Evolutionary conservation across 2,888 invertebrate genomes (phyloP).

Genomic region (Saturnia pavonia): DNA sequence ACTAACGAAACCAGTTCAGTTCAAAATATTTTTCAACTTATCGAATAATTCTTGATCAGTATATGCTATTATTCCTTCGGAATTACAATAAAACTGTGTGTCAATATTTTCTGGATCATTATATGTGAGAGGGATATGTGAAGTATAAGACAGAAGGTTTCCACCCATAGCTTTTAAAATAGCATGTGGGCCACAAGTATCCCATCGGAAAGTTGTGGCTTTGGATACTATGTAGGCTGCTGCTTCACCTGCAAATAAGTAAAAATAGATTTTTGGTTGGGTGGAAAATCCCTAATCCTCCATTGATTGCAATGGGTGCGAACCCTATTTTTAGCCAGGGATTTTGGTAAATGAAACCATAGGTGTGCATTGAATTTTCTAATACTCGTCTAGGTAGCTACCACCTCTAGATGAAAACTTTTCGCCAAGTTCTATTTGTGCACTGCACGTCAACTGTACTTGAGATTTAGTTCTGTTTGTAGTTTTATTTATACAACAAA

Average conservation of each 20-base stretch:
- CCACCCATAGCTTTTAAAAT: constrained; percentile 91
- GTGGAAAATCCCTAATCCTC: too few species aligned
- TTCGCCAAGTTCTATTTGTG: too few species aligned
- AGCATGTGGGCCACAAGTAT: constrained; percentile 95
- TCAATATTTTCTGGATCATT: constrained; percentile 52
- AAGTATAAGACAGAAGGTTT: constrained; percentile 73
- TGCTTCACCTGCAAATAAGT: constrained; percentile 57
- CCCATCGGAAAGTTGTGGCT: constrained; percentile 94
- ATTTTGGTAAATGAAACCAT: not conserved
- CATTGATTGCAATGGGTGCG: not conserved
- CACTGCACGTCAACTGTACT: too few species aligned
- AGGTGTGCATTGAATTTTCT: too few species aligned
- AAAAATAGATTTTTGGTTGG: not conserved
- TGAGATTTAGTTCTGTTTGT: too few species aligned
- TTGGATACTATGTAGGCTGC: constrained; percentile 88
- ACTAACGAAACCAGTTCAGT: constrained; percentile 5
- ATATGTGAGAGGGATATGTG: constrained; percentile 55
- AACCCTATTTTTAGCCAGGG: not conserved
- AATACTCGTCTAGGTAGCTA: too few species aligned
- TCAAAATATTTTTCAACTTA: constrained; percentile 44
- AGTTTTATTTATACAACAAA: too few species aligned
- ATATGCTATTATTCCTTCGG: constrained; percentile 67
- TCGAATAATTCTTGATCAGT: constrained; percentile 43
- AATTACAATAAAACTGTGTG: constrained; percentile 63
- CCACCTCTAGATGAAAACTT: too few species aligned